Base-by-base conservation (phyloP, 2,797 vertebrate species). In the Sciurus carolinensis region DNA sequence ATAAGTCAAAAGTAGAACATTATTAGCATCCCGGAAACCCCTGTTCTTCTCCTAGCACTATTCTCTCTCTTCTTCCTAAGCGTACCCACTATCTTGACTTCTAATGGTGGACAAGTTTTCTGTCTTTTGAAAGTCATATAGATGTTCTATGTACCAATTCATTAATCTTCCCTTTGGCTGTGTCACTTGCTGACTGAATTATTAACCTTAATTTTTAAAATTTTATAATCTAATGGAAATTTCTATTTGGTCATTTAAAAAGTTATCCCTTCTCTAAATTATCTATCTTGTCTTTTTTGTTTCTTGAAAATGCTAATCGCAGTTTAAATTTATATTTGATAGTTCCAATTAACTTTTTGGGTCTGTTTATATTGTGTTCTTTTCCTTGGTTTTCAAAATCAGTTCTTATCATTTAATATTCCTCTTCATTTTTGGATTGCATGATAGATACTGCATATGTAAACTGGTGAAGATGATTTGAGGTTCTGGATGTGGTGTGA, bases 301-400 rank as follows among this genome's bases (percentile, higher is more conserved):
- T 71, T 94, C 76, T 79, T 72, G 20, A 85, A 47, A 15, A 30
- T 54, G 87, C 87, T 64, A 76, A 87, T 91, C 14, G n/a, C 10
- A 94, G 20, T 33, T 95, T 64, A 91, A 87, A 87, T 15, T 91
- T 20, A 86, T 22, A 47, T 90, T 42, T 92, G 72, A 79, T 88
- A 80, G 66, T 73, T 83, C 15, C 0, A 89, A 1, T 72, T 52
- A 30, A 69, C 18, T 64, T 66, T 13, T 93, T 66, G 79, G 57
- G 7, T 66, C 50, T 80, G 6, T 47, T 86, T 76, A 57, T 77
- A 22, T 73, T 84, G 17, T 66, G 20, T 15, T 72, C 71, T 75
- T 86, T 42, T n/a, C 52, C 30, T 84, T 73, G 52, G 11, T n/a
- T 95, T 93, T 80, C 47, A 73, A 62, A 62, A 9, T 72, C 30